Percentiles rank a stretch among this genome's conserved stretches.
phyloP scores from a whole-genome alignment of 92 coral and sea anemone genomes.

The Montipora capitata region DNA sequence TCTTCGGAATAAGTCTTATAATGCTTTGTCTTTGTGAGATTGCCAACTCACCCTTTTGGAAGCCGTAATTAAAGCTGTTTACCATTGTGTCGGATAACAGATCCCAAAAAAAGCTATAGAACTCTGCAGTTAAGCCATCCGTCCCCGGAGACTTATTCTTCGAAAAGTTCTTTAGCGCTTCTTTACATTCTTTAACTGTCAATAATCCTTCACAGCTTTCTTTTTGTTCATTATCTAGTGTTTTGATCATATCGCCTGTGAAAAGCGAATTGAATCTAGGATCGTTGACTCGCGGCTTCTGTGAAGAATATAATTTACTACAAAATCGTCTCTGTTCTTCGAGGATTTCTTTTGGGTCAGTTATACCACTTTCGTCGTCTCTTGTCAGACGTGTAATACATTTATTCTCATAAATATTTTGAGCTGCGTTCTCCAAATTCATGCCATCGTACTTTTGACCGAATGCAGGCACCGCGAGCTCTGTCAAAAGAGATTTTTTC shows the following conservation, averaged over 20 bases:
- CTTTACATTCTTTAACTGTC: background rate
- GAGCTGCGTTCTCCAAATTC: slow-evolving; percentile 25
- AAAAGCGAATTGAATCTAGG: background rate
- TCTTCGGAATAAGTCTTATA: background rate
- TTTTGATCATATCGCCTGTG: background rate
- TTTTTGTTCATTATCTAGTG: background rate
- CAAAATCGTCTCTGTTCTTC: background rate
- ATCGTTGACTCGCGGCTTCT: slow-evolving; percentile 2
- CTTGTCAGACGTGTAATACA: background rate
- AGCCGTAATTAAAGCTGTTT: slow-evolving; percentile 21
- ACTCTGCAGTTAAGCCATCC: slow-evolving; percentile 44
- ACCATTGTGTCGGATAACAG: background rate
- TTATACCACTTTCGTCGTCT: too few relatives aligned
- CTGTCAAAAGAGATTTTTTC: background rate
- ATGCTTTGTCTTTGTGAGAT: slow-evolving; percentile 29
- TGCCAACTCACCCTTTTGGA: slow-evolving; percentile 32
- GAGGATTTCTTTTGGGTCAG: slow-evolving; percentile 6
- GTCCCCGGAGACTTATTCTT: slow-evolving; percentile 43
- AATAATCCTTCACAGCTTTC: slow-evolving; percentile 44
- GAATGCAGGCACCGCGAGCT: slow-evolving; percentile 15
- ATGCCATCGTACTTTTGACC: slow-evolving; percentile 16
- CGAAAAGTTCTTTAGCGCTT: slow-evolving; percentile 7
- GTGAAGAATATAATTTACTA: background rate
- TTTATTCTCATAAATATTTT: slow-evolving; percentile 23
- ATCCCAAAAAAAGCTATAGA: slow-evolving; percentile 36